Evolutionary conservation across 2,797 vertebrate species (phyloP).

Genomic region (Poeciliopsis turneri): DNA sequence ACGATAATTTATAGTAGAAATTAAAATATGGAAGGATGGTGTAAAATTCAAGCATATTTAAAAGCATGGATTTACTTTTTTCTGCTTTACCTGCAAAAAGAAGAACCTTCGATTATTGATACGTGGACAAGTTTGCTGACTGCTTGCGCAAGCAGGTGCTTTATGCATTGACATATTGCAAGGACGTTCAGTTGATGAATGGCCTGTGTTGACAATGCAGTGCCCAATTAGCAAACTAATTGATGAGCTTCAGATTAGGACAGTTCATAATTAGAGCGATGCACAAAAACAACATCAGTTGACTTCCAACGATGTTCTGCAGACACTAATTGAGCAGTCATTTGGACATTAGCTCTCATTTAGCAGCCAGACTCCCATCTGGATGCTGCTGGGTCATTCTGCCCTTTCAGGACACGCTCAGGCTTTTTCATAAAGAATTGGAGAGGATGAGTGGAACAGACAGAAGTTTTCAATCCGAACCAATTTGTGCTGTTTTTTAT

Average conservation of each 20-base stretch:
- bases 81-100: slow-evolving; percentile 7
- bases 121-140: slow-evolving; percentile 6
- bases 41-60: neutral
- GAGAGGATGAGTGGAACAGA: neutral
- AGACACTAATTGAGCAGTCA: slow-evolving; percentile 61
- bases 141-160: slow-evolving; percentile 38
- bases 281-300: slow-evolving; percentile 53
- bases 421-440: neutral
- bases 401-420: slow-evolving; percentile 34
- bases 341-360: slow-evolving; percentile 65
- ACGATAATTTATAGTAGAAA: neutral
- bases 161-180: slow-evolving; percentile 50
- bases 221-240: slow-evolving; percentile 69
- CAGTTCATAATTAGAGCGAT: slow-evolving; percentile 62
- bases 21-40: neutral
- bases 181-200: slow-evolving; percentile 66
- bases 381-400: slow-evolving; percentile 41
- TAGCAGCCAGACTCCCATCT: slow-evolving; percentile 51
- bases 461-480: slow-evolving; percentile 18
- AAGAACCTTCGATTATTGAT: slow-evolving; percentile 21
- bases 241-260: slow-evolving; percentile 63
- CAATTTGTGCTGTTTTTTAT: slow-evolving; percentile 2
- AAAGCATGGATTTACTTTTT: slow-evolving; percentile 4
- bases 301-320: slow-evolving; percentile 40
- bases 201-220: slow-evolving; percentile 50